Percentiles rank a stretch among this genome's conserved stretches.
Conservation (phyloP, 2,888 invertebrate species). For the Mythimna albipuncta region DNA sequence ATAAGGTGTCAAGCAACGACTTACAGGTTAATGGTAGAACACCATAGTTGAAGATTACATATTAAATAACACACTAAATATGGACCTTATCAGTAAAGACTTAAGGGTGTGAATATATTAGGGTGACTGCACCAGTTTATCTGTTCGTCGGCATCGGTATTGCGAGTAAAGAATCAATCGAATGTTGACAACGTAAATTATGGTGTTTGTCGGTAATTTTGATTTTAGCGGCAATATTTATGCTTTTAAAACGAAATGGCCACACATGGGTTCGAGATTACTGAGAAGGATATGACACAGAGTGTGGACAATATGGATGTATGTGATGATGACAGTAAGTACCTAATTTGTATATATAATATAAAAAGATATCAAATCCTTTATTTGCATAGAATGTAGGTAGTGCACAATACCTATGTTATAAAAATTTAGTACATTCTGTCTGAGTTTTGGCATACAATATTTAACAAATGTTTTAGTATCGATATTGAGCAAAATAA, state of each 20-base stretch:
- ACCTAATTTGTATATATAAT: too few species aligned
- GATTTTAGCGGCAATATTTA: slow-evolving; percentile 65
- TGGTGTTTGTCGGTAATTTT: slow-evolving; percentile 63
- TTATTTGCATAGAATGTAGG: too few species aligned
- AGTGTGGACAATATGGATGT: slow-evolving; percentile 30
- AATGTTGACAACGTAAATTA: slow-evolving; percentile 78
- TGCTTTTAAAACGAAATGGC: slow-evolving; percentile 62
- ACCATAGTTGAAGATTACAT: slow-evolving; percentile 76
- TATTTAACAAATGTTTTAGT: too few species aligned
- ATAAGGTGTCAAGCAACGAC: slow-evolving; percentile 83
- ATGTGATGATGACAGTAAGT: not conserved
- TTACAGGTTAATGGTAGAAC: slow-evolving; percentile 80
- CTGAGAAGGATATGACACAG: slow-evolving; percentile 58
- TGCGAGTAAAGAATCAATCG: slow-evolving; percentile 72
- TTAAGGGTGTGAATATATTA: slow-evolving; percentile 56
- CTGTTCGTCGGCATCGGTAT: slow-evolving; percentile 63
- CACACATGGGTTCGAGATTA: slow-evolving; percentile 66
- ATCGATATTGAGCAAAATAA: too few species aligned
- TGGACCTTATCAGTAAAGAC: slow-evolving; percentile 47
- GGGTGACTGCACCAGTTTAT: slow-evolving; percentile 34
- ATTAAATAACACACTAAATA: slow-evolving; percentile 30
- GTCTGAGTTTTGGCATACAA: too few species aligned
- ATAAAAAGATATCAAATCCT: too few species aligned
- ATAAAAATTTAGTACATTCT: too few species aligned
- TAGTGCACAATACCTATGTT: too few species aligned